These are phyloP conservation scores for Trachemys scripta DNA, from an alignment of 2,113 vertebrate species.

Conservation along the genomic window DNA sequence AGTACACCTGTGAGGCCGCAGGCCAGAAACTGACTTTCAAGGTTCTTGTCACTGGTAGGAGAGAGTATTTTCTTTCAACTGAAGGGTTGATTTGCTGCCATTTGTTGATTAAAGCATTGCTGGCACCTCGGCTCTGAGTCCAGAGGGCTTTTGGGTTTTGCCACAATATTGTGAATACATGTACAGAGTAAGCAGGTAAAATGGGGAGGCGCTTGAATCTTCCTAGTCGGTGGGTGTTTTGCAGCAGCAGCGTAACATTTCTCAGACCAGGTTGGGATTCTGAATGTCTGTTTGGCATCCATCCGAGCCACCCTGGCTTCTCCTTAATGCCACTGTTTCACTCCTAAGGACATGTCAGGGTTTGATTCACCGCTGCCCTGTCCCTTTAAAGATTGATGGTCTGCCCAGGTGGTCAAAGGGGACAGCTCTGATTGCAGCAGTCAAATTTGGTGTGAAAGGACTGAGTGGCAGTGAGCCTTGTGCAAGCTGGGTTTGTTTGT, in stretches of 20 bases:
- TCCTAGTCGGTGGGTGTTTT: neutral
- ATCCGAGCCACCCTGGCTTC: neutral
- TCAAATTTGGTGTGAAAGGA: too few relatives aligned
- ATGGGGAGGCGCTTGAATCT: neutral
- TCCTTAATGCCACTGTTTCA: neutral
- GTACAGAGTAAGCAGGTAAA: too few relatives aligned
- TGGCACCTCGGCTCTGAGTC: neutral
- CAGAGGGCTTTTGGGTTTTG: neutral
- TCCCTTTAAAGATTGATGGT: too few relatives aligned
- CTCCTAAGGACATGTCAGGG: too few relatives aligned
- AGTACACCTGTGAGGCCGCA: conserved; percentile 84
- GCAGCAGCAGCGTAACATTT: neutral
- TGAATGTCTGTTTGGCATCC: neutral
- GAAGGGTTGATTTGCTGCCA: neutral
- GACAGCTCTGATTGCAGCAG: too few relatives aligned
- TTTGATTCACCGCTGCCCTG: too few relatives aligned
- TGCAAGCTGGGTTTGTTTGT: neutral
- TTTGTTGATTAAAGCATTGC: neutral
- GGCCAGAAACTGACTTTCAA: conserved; percentile 83
- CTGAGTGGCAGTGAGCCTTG: neutral
- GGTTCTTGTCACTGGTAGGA: conserved; percentile 78
- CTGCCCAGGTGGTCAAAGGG: too few relatives aligned
- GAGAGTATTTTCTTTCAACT: neutral
- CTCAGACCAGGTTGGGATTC: neutral
- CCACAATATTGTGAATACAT: too few relatives aligned